Evolutionary conservation across 2,113 vertebrate genomes (phyloP).

Genomic region (Puntigrus tetrazona): DNA sequence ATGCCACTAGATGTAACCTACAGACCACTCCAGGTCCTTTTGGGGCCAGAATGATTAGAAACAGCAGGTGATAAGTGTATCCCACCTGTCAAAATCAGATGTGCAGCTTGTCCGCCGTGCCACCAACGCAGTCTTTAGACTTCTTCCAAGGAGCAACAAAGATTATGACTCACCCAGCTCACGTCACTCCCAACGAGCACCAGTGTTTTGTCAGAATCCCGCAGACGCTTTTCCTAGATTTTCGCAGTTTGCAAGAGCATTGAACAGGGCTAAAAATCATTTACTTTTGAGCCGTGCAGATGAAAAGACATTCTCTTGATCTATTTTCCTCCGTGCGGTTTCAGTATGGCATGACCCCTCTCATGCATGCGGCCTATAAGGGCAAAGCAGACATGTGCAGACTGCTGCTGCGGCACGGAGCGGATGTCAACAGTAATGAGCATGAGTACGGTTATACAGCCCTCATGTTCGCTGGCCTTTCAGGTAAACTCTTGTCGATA

Average conservation of each 20-base stretch:
- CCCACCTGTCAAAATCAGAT: slow-evolving; percentile 67
- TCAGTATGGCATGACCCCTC: slow-evolving; percentile 96
- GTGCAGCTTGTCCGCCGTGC: slow-evolving; percentile 38
- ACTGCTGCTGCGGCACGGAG: slow-evolving; percentile 89
- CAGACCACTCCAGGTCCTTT: slow-evolving; percentile 50
- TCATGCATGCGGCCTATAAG: slow-evolving; percentile 97
- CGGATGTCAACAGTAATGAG: slow-evolving; percentile 93
- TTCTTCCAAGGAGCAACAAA: slow-evolving; percentile 31
- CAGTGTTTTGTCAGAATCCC: slow-evolving; percentile 70
- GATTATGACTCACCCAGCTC: slow-evolving; percentile 65
- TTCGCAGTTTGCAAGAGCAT: slow-evolving; percentile 54
- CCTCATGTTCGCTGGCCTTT: slow-evolving; percentile 96
- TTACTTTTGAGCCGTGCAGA: slow-evolving; percentile 16
- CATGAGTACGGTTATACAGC: slow-evolving; percentile 96
- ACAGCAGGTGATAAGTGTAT: slow-evolving; percentile 40
- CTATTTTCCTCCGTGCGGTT: neutral
- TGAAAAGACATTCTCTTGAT: neutral
- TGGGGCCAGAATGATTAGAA: slow-evolving; percentile 29
- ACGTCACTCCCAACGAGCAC: slow-evolving; percentile 81
- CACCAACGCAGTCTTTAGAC: slow-evolving; percentile 37
- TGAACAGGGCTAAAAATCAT: neutral
- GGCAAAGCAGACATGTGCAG: slow-evolving; percentile 94
- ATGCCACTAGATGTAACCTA: slow-evolving; percentile 57
- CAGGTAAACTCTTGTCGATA: slow-evolving; percentile 67
- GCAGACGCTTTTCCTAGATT: slow-evolving; percentile 84